Evolutionary conservation across 2,113 vertebrate genomes (phyloP).

Genomic region (Podarcis muralis): DNA sequence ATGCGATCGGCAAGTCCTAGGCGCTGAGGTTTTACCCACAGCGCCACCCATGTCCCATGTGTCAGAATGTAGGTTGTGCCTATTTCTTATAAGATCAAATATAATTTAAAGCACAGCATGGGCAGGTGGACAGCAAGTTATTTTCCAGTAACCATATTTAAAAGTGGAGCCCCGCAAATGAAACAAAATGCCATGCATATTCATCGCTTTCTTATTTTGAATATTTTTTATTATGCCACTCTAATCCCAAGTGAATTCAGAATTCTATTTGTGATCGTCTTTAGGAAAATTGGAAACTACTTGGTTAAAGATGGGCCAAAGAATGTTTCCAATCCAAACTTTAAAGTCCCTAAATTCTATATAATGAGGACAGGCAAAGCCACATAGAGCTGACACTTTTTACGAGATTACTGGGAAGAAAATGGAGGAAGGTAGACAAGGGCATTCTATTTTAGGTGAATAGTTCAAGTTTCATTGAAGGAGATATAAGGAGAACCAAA

Average conservation of each 20-base stretch:
- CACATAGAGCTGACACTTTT: neutral
- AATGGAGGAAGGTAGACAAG: neutral
- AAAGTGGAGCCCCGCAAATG: neutral
- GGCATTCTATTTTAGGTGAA: neutral
- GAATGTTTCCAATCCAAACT: neutral
- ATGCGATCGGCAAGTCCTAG: no score
- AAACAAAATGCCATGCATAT: neutral
- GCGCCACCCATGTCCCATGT: no score
- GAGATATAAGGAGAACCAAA: neutral
- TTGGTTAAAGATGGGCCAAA: neutral
- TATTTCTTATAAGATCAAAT: neutral
- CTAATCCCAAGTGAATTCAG: neutral
- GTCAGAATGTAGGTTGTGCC: neutral
- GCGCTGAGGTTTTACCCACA: no score
- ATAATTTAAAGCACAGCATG: neutral
- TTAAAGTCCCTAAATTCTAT: accelerated
- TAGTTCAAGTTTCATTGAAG: neutral
- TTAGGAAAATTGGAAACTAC: neutral
- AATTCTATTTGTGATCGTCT: neutral
- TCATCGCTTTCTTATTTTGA: neutral
- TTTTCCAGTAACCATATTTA: neutral
- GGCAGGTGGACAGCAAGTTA: neutral
- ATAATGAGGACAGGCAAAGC: neutral
- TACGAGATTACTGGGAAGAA: neutral
- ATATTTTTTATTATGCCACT: neutral